Base-by-base conservation (phyloP, 2,797 vertebrate species). In the Sebastolobus alascanus region DNA sequence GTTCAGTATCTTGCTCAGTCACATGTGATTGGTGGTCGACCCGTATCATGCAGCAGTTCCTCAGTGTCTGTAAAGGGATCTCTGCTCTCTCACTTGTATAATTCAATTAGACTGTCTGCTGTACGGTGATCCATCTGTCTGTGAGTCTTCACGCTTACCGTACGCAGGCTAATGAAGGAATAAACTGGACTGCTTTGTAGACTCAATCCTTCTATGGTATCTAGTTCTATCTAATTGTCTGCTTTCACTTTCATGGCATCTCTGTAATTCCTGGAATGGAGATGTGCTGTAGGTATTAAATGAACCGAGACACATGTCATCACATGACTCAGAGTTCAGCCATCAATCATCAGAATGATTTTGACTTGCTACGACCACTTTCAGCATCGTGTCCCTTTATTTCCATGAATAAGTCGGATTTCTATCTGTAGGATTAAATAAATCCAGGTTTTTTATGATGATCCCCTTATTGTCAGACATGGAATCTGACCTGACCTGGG, bases 91-190 rank as follows among this genome's bases (percentile, higher is more conserved):
- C 80, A 70, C 71, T 73, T 86, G 80, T 43, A 84, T 89, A 82
- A 90, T 87, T 85, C 77, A 86, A 86, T 76, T 68, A 77, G 74
- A 80, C 46, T 43, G 77, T 55, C 78, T 80, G 75, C 75, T 80
- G 71, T 46, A 58, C 68, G 68, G 69, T 70, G 75, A 83, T 83
- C 77, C 82, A 50, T 68, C 59, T 66, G 80, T 80, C 75, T 81
- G 63, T 54, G 58, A 82, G 83, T 81, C 68, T 83, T 84, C 83
- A 84, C 6, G 50, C 80, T 83, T 80, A 86, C 80, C 73, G 73
- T 77, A 60, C 9, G 8, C 68, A 40, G 13, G 38, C 71, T 80
- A 68, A 84, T 84, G 64, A 80, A 63, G 60, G 79, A 54, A 22
- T 68, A 75, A 88, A 83, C 61, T 6, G 10, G 59, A 86, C 84